These are phyloP conservation scores for Siniperca undulata DNA, from an alignment of 2,797 vertebrate genomes.

Conservation along the genomic window DNA sequence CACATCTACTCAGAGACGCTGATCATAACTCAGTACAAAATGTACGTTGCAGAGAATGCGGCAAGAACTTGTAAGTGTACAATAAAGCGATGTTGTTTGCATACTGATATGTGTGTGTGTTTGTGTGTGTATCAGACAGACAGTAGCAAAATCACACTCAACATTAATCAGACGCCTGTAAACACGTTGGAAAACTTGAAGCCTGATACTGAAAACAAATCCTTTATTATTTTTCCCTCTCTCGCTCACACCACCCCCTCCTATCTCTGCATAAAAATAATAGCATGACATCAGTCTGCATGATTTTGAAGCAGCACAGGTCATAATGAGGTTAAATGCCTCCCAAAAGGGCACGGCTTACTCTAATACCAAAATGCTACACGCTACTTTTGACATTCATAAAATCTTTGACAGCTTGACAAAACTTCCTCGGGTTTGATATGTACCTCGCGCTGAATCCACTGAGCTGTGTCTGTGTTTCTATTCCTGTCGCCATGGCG, in stretches of 20 bases:
- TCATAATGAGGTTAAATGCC: conserved; percentile 61
- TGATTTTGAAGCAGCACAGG: conserved; percentile 31
- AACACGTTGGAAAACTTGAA: conserved; percentile 50
- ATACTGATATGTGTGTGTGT: conserved; percentile 9
- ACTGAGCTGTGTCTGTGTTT: conserved; percentile 54
- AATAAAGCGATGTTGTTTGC: conserved; percentile 21
- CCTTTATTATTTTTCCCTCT: conserved; percentile 1
- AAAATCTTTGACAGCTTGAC: conserved; percentile 59
- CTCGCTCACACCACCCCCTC: not conserved
- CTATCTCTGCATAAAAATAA: conserved; percentile 57
- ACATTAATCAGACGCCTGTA: conserved; percentile 55
- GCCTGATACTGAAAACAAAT: conserved; percentile 35
- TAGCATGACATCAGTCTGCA: conserved; percentile 44
- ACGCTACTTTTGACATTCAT: conserved; percentile 34
- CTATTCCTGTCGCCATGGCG: conserved; percentile 63
- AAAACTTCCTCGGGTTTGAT: conserved; percentile 33
- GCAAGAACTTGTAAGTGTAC: conserved; percentile 29
- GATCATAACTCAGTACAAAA: conserved; percentile 46
- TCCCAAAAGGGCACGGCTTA: conserved; percentile 58
- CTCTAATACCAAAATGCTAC: conserved; percentile 10
- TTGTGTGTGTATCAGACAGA: not conserved
- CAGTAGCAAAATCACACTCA: conserved; percentile 21
- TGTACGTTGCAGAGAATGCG: not conserved
- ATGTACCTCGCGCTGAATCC: conserved; percentile 18
- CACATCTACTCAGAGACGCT: conserved; percentile 40